Percentiles rank a stretch among this genome's conserved stretches.
Evolutionary conservation across 2,797 vertebrate genomes (phyloP).

Genomic region (Mus spretus): DNA sequence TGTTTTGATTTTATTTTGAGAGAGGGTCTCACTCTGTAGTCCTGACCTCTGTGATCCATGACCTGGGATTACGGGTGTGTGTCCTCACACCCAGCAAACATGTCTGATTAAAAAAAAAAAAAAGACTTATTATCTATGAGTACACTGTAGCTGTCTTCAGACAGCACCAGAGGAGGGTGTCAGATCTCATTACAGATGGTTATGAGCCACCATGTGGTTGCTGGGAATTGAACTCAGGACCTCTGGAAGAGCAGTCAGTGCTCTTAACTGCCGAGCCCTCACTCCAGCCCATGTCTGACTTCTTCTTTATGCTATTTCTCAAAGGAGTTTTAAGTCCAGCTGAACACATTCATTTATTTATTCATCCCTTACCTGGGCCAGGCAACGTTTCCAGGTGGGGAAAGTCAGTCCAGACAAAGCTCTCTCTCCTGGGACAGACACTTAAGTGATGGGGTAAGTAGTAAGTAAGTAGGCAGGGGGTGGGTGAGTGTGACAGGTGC

Average conservation of each 20-base stretch:
- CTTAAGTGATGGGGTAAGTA: neutral
- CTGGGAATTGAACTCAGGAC: no score
- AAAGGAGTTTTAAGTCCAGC: neutral
- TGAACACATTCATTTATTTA: neutral
- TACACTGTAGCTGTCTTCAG: no score
- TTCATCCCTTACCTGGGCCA: neutral
- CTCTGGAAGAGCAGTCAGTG: no score
- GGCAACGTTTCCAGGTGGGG: neutral
- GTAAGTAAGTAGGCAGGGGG: no score
- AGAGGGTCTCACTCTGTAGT: neutral
- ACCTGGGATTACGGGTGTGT: neutral
- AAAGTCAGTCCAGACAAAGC: neutral
- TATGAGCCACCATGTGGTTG: no score
- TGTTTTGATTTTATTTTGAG: neutral
- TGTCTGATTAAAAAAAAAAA: no score
- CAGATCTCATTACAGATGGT: no score
- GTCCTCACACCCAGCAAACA: no score
- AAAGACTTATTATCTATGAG: no score
- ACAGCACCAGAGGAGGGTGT: no score
- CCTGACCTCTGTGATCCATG: neutral
- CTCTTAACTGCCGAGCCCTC: no score
- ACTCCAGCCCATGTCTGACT: neutral
- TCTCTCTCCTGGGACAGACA: fast-evolving
- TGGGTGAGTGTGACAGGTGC: neutral
- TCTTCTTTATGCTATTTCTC: neutral